Evolutionary conservation across 2,113 vertebrate genomes (phyloP).

Genomic region (Origma solitaria): DNA sequence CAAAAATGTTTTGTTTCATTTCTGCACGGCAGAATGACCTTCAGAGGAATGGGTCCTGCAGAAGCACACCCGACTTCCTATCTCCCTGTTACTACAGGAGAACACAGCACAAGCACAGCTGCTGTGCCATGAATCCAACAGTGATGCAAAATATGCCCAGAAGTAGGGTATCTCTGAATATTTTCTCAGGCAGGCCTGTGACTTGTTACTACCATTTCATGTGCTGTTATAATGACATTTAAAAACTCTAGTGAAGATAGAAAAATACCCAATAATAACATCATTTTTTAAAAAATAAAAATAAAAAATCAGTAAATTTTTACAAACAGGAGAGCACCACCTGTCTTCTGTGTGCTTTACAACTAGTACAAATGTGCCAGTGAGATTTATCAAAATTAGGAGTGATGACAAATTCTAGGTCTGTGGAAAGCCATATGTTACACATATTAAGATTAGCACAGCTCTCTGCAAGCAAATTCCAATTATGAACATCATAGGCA

Average conservation of each 20-base stretch:
- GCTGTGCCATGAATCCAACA: background rate
- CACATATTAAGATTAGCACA: background rate
- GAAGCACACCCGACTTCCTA: background rate
- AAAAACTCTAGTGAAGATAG: background rate
- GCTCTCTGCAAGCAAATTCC: background rate
- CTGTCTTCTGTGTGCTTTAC: background rate
- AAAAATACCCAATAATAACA: background rate
- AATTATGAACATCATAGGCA: background rate
- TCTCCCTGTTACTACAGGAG: background rate
- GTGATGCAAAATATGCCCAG: background rate
- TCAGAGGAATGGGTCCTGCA: background rate
- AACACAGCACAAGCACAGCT: background rate
- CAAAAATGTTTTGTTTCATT: background rate
- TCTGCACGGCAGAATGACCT: background rate
- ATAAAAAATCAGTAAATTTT: background rate
- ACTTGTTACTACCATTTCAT: background rate
- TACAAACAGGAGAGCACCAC: background rate
- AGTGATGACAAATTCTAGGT: background rate
- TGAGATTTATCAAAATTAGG: background rate
- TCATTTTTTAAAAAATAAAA: too few species aligned
- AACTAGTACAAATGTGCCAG: background rate
- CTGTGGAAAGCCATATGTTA: background rate
- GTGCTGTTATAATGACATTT: background rate
- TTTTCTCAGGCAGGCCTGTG: background rate
- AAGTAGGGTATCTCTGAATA: background rate